Conservation (phyloP, 1,140 invertebrate genomes). For the Trichoplusia ni region DNA sequence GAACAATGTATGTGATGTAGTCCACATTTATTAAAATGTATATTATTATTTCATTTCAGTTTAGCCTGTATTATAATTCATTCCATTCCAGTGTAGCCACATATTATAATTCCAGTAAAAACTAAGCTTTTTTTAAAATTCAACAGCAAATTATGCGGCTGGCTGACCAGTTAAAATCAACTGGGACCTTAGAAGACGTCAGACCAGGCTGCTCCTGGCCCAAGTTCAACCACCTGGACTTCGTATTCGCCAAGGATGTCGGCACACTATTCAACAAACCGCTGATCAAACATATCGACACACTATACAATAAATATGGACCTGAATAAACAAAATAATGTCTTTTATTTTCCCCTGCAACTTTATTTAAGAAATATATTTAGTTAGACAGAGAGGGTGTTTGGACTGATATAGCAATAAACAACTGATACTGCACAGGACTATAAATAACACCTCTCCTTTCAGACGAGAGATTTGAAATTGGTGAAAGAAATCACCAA, state of each 20-base stretch:
- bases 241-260: constrained; percentile 63
- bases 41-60: no score
- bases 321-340: background rate
- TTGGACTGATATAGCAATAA: background rate
- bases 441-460: no score
- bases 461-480: no score
- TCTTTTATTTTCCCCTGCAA: background rate
- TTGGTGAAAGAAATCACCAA: no score
- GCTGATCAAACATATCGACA: constrained; percentile 48
- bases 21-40: no score
- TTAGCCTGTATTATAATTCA: background rate
- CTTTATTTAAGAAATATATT: background rate
- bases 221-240: constrained; percentile 72
- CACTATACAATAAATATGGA: constrained; percentile 66
- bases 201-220: constrained; percentile 56
- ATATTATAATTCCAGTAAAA: background rate
- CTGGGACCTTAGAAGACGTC: constrained; percentile 53
- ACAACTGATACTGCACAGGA: no score
- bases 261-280: constrained; percentile 58
- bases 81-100: no score
- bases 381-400: background rate
- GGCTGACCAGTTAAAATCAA: constrained; percentile 49
- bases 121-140: constrained; percentile 20
- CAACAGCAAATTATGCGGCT: constrained; percentile 64
- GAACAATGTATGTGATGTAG: no score